These are phyloP conservation scores for Protonibea diacanthus DNA, from an alignment of 2,797 vertebrate genomes.

Conservation along the genomic window DNA sequence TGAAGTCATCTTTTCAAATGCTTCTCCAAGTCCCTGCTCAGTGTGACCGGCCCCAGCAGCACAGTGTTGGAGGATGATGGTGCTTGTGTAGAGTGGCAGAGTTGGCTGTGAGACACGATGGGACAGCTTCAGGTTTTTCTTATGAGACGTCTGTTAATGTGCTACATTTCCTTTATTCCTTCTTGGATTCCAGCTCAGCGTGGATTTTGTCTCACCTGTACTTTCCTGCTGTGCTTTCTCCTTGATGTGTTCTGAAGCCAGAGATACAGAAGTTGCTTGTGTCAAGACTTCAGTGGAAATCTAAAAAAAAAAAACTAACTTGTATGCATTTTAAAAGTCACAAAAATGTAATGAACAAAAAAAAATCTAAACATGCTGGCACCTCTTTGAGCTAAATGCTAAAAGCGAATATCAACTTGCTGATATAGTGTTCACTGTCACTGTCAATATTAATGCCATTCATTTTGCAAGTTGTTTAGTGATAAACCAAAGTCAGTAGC, in stretches of 20 bases:
- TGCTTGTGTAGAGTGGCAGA: neutral
- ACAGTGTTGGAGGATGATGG: neutral
- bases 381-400: neutral
- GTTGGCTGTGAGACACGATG: conserved; percentile 6
- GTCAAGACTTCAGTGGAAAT: neutral
- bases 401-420: neutral
- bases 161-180: neutral
- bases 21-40: neutral
- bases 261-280: neutral
- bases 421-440: neutral
- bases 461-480: no score
- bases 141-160: conserved; percentile 6
- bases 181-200: neutral
- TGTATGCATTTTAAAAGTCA: neutral
- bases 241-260: neutral
- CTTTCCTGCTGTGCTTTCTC: neutral
- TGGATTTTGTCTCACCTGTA: conserved; percentile 4
- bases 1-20: conserved; percentile 29
- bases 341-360: neutral
- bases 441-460: neutral
- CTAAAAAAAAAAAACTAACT: neutral
- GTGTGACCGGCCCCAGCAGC: neutral
- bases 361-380: neutral
- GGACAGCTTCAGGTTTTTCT: conserved; percentile 20
- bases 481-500: no score